phyloP scores from a whole-genome alignment of 2,113 vertebrate genomes.

The Galeopterus variegatus region DNA sequence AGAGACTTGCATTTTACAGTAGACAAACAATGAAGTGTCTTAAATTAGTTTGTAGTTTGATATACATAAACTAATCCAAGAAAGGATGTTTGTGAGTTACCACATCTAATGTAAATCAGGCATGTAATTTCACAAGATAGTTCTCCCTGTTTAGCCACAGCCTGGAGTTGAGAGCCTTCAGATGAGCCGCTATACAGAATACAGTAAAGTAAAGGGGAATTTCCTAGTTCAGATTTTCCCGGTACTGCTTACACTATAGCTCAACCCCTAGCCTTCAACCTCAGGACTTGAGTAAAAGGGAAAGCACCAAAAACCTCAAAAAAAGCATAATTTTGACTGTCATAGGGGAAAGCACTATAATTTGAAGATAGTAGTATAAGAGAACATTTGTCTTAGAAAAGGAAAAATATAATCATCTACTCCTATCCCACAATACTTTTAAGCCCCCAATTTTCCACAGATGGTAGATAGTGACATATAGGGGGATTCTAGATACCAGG shows the following conservation, averaged over 20 bases:
- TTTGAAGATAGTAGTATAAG: background rate
- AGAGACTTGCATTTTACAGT: background rate
- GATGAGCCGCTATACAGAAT: background rate
- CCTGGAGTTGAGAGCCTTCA: background rate
- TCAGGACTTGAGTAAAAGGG: background rate
- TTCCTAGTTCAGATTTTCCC: background rate
- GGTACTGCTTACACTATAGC: background rate
- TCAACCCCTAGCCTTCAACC: background rate
- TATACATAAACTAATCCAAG: background rate
- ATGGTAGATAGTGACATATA: background rate
- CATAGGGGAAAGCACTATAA: background rate
- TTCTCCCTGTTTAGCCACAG: background rate
- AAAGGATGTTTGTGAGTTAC: background rate
- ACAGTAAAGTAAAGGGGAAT: background rate
- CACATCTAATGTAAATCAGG: background rate
- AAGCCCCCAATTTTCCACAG: background rate
- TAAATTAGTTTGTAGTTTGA: conserved; percentile 10
- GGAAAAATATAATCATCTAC: background rate
- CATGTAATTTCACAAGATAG: background rate
- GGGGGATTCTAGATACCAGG: background rate
- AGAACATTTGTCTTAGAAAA: background rate
- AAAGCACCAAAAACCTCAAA: background rate
- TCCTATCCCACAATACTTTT: background rate
- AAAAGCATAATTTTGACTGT: background rate
- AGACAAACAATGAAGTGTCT: background rate